phyloP scores from a whole-genome alignment of 2,888 invertebrate genomes.

The Drosophila setosimentum region DNA sequence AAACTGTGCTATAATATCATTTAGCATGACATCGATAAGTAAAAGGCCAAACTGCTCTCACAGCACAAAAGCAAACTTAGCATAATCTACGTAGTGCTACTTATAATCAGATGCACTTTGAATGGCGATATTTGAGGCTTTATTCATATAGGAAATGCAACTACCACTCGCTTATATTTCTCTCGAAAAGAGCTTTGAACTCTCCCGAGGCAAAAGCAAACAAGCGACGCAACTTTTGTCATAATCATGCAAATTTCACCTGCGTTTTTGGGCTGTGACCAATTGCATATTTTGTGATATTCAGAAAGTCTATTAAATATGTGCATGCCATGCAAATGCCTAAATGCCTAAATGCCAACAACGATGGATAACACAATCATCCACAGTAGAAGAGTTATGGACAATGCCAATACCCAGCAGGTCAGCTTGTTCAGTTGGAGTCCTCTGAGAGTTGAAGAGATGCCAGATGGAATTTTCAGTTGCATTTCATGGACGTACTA shows the following conservation, averaged over 20 bases:
- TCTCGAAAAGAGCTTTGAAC: conserved; percentile 59
- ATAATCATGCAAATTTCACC: conserved; percentile 79
- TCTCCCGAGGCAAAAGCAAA: conserved; percentile 26
- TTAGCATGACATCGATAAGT: neutral
- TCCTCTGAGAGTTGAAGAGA: conserved; percentile 1
- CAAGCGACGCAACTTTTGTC: conserved; percentile 57
- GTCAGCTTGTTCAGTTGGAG: conserved; percentile 1
- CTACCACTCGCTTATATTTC: conserved; percentile 10
- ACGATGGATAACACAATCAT: conserved; percentile 38
- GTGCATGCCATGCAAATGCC: conserved; percentile 74
- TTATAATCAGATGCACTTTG: conserved; percentile 44
- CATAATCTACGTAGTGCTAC: conserved; percentile 22
- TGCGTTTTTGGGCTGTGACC: conserved; percentile 53
- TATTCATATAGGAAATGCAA: conserved; percentile 30
- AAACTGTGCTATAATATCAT: conserved; percentile 49
- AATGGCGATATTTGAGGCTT: conserved; percentile 26
- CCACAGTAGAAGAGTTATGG: conserved; percentile 54
- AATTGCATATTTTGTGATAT: conserved; percentile 77
- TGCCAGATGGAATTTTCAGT: neutral
- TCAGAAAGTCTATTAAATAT: conserved; percentile 75
- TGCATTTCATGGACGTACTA: neutral
- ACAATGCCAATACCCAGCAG: conserved; percentile 51
- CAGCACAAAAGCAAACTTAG: conserved; percentile 17
- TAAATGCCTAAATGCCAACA: conserved; percentile 47
- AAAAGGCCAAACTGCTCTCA: neutral